phyloP scores from a whole-genome alignment of 2,797 vertebrate species.

The Dipus sagitta region DNA sequence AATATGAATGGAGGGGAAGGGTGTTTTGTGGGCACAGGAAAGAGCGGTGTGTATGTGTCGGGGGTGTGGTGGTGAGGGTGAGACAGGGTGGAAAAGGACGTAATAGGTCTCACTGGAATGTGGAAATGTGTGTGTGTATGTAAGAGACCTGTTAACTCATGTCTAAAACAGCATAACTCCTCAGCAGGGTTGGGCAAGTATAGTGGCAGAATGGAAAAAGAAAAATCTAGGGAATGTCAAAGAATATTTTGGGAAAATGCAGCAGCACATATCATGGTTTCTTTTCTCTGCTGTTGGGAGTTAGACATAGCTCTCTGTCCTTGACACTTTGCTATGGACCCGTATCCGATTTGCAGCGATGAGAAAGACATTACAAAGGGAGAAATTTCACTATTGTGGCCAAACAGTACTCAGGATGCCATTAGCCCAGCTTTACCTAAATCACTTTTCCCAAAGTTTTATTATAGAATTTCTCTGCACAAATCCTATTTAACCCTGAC shows the following conservation, averaged over 20 bases:
- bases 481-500: conserved; percentile 69
- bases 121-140: conserved; percentile 75
- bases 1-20: conserved; percentile 26
- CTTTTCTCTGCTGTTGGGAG: conserved; percentile 6
- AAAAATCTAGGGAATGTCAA: conserved; percentile 72
- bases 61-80: background rate
- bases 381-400: conserved; percentile 72
- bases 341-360: conserved; percentile 46
- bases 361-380: conserved; percentile 54
- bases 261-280: background rate
- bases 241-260: conserved; percentile 64
- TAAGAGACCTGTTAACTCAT: conserved; percentile 78
- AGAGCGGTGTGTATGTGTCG: background rate
- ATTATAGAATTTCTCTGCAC: conserved; percentile 71
- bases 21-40: conserved; percentile 19
- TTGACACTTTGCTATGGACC: conserved; percentile 1
- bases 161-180: conserved; percentile 77
- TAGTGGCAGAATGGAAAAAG: conserved; percentile 60
- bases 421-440: conserved; percentile 47
- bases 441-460: conserved; percentile 50
- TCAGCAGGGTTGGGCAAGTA: conserved; percentile 72
- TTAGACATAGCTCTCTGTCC: conserved; percentile 1
- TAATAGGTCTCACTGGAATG: conserved; percentile 76
- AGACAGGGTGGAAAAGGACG: conserved; percentile 59
- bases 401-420: conserved; percentile 70